Conservation (phyloP, 2,113 vertebrate species). For the Nettapus auritus region DNA sequence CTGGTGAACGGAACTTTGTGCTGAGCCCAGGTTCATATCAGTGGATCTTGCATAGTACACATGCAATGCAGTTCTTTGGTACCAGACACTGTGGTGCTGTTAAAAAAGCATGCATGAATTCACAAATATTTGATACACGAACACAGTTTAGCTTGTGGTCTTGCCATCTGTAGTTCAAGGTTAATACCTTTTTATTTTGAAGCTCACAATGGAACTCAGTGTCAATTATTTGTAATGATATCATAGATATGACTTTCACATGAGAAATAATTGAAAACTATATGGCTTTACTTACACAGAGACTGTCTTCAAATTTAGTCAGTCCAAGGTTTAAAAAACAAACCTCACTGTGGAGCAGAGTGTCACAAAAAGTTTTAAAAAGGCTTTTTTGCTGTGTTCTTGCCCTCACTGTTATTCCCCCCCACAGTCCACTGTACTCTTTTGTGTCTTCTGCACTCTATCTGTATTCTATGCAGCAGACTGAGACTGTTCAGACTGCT, state of each 20-base stretch:
- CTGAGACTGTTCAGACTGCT: neutral
- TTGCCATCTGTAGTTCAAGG: conserved; percentile 40
- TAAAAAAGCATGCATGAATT: conserved; percentile 39
- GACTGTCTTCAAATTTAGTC: neutral
- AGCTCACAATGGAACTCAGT: neutral
- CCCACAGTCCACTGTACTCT: neutral
- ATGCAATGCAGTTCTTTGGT: neutral
- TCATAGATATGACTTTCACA: neutral
- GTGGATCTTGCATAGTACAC: neutral
- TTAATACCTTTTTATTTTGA: conserved; percentile 18
- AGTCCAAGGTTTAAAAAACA: neutral
- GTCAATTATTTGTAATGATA: neutral
- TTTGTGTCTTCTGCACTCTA: neutral
- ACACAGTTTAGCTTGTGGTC: neutral
- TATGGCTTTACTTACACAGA: neutral
- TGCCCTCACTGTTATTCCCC: neutral
- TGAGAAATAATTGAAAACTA: neutral
- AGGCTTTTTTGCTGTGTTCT: neutral
- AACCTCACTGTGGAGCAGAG: neutral
- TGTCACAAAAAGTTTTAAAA: neutral
- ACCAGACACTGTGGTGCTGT: neutral
- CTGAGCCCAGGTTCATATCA: neutral
- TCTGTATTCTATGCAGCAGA: neutral
- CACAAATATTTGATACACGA: neutral
- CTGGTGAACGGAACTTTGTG: neutral